phyloP scores from a whole-genome alignment of 2,797 vertebrate genomes.

The Gymnoscopelus microlampas region DNA sequence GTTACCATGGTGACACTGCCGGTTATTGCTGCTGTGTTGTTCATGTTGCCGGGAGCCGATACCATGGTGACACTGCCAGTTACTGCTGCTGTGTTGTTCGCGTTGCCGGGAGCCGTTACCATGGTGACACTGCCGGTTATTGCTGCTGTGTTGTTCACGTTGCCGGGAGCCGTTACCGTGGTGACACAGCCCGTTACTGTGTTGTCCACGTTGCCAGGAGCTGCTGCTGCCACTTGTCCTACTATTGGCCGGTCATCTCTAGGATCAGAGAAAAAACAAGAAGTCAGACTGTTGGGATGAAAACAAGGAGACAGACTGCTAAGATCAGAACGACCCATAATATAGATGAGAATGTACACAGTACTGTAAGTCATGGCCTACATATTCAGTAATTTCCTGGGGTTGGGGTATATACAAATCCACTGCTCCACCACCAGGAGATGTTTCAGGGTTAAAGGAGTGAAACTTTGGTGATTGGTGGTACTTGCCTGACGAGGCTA shows the following conservation, averaged over 20 bases:
- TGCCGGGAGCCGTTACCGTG: neutral
- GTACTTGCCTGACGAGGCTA: no score
- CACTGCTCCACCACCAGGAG: no score
- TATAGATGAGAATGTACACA: neutral
- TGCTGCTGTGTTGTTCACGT: neutral
- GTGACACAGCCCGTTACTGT: neutral
- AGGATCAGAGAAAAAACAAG: slow-evolving; percentile 1
- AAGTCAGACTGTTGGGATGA: neutral
- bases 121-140: slow-evolving; percentile 8
- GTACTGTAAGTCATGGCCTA: no score
- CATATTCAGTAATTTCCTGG: no score
- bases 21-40: slow-evolving; percentile 1
- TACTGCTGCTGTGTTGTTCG: neutral
- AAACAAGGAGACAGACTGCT: neutral
- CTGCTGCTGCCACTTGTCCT: neutral
- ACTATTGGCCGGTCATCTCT: slow-evolving; percentile 20
- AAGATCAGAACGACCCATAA: neutral
- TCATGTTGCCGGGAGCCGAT: neutral
- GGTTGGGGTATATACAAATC: no score
- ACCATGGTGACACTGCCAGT: neutral
- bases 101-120: neutral
- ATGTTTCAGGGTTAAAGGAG: no score
- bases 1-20: slow-evolving; percentile 15
- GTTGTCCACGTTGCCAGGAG: neutral
- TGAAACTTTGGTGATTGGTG: no score